Conservation (phyloP, 53 echinoderm and acorn worm species). For the Paracentrotus lividus region DNA sequence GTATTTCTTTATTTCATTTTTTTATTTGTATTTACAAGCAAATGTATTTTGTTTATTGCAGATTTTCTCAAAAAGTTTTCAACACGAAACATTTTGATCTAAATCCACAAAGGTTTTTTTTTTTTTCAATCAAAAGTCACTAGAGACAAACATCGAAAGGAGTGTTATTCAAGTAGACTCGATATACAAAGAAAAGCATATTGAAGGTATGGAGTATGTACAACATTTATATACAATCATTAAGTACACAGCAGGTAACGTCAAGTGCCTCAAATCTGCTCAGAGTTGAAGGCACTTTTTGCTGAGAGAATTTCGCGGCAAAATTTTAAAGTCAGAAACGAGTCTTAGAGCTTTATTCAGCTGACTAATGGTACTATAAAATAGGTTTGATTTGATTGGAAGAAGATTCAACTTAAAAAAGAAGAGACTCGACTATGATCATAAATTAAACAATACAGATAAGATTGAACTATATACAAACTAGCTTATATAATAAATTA, state of each 20-base stretch:
- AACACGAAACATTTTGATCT: neutral
- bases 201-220: neutral
- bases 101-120: neutral
- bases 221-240: conserved; percentile 2
- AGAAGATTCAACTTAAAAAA: neutral
- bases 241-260: neutral
- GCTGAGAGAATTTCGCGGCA: conserved; percentile 20
- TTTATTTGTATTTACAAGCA: neutral
- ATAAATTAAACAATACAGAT: conserved; percentile 25
- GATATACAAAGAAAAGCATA: neutral
- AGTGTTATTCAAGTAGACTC: neutral
- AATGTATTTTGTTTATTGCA: neutral
- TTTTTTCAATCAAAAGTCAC: neutral
- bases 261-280: neutral
- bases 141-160: neutral
- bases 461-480: conserved; percentile 28
- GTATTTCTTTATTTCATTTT: neutral
- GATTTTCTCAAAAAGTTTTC: neutral
- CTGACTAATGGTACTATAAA: neutral
- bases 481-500: conserved; percentile 31
- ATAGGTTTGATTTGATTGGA: neutral
- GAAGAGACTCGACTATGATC: neutral
- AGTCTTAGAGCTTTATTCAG: neutral
- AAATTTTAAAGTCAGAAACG: neutral
- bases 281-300: conserved; percentile 40